Evolutionary conservation across 2,113 vertebrate genomes (phyloP).

Genomic region (Etia nguti): DNA sequence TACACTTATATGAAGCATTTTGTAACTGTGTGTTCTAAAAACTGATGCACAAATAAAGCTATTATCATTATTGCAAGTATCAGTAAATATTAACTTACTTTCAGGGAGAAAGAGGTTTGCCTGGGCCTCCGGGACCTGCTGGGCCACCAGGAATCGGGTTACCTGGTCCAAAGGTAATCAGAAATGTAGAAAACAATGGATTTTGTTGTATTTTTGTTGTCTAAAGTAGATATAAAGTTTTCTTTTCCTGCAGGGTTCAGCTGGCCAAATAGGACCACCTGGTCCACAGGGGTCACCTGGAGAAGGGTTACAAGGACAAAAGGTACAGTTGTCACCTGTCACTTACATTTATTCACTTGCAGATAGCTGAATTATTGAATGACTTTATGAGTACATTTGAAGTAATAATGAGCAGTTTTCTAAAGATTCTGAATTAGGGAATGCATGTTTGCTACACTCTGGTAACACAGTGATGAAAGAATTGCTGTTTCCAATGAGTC

Average conservation of each 20-base stretch:
- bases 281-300: slow-evolving; percentile 64
- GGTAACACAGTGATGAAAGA: not conserved
- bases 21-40: not conserved
- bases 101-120: slow-evolving; percentile 77
- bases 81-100: not conserved
- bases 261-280: slow-evolving; percentile 58
- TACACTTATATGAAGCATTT: not conserved
- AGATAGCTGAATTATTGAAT: fast-evolving
- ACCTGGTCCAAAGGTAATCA: slow-evolving; percentile 76
- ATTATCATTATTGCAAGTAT: not conserved
- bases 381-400: not conserved
- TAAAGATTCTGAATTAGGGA: not conserved
- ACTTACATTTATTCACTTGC: not conserved
- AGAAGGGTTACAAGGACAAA: slow-evolving; percentile 73
- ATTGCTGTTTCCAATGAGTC: not conserved
- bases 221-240: not conserved
- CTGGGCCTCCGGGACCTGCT: slow-evolving; percentile 67
- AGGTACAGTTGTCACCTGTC: slow-evolving; percentile 60
- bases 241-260: slow-evolving; percentile 66
- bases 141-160: slow-evolving; percentile 69
- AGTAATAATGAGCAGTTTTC: not conserved
- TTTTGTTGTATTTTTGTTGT: not conserved
- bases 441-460: not conserved
- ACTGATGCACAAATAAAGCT: not conserved
- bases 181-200: not conserved